A percentile compares a stretch with the other conserved stretches of the same genome.
Conservation (phyloP, 2,797 vertebrate genomes). For the Tadarida brasiliensis region DNA sequence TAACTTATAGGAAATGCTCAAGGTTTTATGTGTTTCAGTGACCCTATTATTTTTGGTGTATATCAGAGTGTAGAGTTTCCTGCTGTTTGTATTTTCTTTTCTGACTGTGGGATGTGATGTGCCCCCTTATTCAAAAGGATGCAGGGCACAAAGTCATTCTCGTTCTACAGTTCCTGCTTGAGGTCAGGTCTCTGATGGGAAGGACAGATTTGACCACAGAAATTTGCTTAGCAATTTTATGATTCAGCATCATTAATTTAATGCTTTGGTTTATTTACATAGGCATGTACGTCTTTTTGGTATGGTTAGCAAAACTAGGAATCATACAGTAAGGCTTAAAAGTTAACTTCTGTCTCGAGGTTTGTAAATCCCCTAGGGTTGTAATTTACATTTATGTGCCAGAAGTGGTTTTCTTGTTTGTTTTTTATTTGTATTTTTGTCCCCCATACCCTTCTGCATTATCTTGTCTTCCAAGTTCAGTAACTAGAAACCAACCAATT, state of each 20-base stretch:
- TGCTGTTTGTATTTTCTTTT: constrained; percentile 13
- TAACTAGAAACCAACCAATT: constrained; percentile 27
- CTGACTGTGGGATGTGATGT: background rate
- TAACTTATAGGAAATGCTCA: constrained; percentile 39
- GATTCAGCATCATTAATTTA: constrained; percentile 9
- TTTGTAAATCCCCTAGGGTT: constrained; percentile 24
- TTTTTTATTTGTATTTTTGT: constrained; percentile 56
- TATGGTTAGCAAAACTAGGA: constrained; percentile 35
- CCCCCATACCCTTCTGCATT: background rate
- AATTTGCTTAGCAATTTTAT: constrained; percentile 52
- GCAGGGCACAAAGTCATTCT: background rate
- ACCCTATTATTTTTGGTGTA: constrained; percentile 20
- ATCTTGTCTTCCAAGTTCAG: constrained; percentile 53
- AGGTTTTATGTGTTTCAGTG: background rate
- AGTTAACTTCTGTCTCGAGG: constrained; percentile 33
- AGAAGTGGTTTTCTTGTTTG: background rate
- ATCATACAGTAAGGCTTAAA: background rate
- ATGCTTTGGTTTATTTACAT: constrained; percentile 18
- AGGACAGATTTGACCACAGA: background rate
- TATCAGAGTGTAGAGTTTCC: constrained; percentile 3
- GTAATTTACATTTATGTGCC: constrained; percentile 17
- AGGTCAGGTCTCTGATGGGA: background rate
- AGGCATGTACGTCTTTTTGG: background rate
- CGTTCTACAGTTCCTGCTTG: background rate
- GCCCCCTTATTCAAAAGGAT: background rate